phyloP scores from a whole-genome alignment of 2,113 vertebrate genomes.

The Podocnemis expansa region DNA sequence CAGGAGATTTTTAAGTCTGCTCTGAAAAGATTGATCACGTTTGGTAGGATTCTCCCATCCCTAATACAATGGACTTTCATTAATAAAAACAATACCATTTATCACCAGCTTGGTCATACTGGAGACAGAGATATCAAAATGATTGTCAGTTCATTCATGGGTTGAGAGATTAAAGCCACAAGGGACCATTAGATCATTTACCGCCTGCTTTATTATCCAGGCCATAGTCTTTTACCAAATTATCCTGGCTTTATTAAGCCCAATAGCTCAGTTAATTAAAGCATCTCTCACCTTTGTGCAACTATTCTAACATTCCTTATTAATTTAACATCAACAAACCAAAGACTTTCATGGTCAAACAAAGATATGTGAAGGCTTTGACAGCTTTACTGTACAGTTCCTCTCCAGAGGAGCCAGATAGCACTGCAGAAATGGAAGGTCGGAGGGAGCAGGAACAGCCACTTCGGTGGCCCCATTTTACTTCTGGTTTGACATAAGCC shows the following conservation, averaged over 20 bases:
- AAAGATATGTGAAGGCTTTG: background rate
- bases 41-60: background rate
- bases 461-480: background rate
- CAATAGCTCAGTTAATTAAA: background rate
- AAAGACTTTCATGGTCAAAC: background rate
- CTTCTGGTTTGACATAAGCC: background rate
- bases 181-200: background rate
- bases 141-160: background rate
- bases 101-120: background rate
- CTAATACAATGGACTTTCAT: background rate
- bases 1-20: background rate
- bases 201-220: background rate
- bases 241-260: background rate
- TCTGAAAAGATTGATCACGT: background rate
- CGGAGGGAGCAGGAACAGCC: background rate
- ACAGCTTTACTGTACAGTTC: background rate
- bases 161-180: accelerated
- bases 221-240: background rate
- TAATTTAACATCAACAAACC: background rate
- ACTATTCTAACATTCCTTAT: background rate
- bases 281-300: background rate
- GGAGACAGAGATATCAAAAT: background rate
- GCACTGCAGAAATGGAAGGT: background rate
- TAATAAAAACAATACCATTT: background rate
- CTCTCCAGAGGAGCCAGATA: background rate